phyloP scores from a whole-genome alignment of 2,888 invertebrate genomes.

The Halictus quadricinctus region DNA sequence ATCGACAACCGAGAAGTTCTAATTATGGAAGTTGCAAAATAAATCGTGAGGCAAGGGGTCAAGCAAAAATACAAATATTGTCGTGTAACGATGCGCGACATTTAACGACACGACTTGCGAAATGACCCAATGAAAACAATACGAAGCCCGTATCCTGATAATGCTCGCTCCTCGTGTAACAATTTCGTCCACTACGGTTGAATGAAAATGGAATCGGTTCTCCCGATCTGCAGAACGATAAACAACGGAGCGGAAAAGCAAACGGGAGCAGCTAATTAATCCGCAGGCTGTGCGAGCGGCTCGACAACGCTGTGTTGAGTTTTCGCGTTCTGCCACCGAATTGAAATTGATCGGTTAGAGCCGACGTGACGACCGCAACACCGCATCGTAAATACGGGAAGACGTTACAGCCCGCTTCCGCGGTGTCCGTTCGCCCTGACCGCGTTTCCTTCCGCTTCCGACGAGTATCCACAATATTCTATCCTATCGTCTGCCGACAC shows the following conservation, averaged over 20 bases:
- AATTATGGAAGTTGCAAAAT: neutral
- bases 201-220: neutral
- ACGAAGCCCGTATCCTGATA: neutral
- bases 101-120: neutral
- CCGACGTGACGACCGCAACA: conserved; percentile 66
- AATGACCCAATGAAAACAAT: neutral
- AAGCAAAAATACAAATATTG: neutral
- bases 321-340: neutral
- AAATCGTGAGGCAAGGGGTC: neutral
- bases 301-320: neutral
- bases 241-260: neutral
- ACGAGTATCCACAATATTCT: conserved; percentile 59
- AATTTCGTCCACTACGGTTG: neutral
- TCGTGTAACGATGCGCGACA: neutral
- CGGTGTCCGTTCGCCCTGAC: conserved; percentile 54
- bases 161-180: neutral
- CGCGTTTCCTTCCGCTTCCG: conserved; percentile 57
- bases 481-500: neutral
- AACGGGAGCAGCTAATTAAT: neutral
- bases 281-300: neutral
- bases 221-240: neutral
- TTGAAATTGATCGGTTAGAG: neutral
- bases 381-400: conserved; percentile 74
- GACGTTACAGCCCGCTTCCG: conserved; percentile 68
- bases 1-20: too few relatives aligned